phyloP scores from a whole-genome alignment of 1,140 invertebrate genomes.

The Aporrectodea caliginosa region DNA sequence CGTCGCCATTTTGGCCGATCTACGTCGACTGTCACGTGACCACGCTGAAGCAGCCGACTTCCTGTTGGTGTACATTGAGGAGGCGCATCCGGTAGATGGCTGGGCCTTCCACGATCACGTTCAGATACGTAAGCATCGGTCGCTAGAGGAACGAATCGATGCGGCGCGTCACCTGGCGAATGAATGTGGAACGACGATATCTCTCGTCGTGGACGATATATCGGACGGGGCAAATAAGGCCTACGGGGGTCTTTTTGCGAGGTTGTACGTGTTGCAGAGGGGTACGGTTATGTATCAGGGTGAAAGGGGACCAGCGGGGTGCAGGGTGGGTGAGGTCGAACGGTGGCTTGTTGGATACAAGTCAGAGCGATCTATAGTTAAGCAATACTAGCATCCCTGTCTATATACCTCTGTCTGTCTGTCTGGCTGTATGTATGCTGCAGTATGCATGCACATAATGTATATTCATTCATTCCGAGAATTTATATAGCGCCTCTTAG shows the following conservation, averaged over 20 bases:
- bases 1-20: constrained; percentile 35
- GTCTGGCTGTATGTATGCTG: too few relatives aligned
- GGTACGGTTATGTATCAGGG: constrained; percentile 37
- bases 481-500: too few relatives aligned
- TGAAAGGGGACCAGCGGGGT: constrained; percentile 37
- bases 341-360: constrained; percentile 34
- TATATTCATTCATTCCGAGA: too few relatives aligned
- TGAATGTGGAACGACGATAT: constrained; percentile 13
- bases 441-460: too few relatives aligned
- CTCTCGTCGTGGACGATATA: constrained; percentile 39
- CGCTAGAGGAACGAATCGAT: constrained; percentile 37
- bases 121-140: constrained; percentile 31
- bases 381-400: too few relatives aligned
- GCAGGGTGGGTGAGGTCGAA: constrained; percentile 37
- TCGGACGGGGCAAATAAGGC: constrained; percentile 32
- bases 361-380: too few relatives aligned
- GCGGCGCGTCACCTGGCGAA: constrained; percentile 36
- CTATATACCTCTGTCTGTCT: too few relatives aligned
- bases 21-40: constrained; percentile 34
- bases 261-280: constrained; percentile 39
- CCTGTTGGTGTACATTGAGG: constrained; percentile 39
- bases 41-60: constrained; percentile 38
- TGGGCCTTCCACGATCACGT: constrained; percentile 34
- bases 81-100: constrained; percentile 40
- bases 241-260: constrained; percentile 39